Percentiles rank a stretch among this genome's conserved stretches.
These are phyloP conservation scores for Pristionchus fissidentatus DNA, from an alignment of 2,888 invertebrate species.

Conservation along the genomic window DNA sequence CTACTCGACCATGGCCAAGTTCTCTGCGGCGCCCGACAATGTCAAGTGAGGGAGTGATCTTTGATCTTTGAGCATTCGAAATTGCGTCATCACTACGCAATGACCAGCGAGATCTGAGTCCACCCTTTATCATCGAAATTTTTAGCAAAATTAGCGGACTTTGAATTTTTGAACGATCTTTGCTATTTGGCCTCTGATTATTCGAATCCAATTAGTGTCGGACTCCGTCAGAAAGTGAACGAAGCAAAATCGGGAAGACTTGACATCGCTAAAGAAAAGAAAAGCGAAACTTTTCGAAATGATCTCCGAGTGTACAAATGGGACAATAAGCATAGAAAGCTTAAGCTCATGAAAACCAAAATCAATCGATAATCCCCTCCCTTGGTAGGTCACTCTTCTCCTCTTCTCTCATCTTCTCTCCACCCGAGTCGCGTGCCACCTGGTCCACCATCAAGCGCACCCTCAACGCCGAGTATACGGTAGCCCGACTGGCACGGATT, in stretches of 20 bases:
- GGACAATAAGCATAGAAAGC: neutral
- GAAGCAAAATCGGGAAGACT: too few relatives aligned
- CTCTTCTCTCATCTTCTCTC: neutral
- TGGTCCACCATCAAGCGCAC: slow-evolving; percentile 27
- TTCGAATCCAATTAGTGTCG: too few relatives aligned
- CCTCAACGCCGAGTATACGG: neutral
- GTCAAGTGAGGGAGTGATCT: neutral
- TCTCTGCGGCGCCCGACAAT: neutral
- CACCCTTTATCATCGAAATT: too few relatives aligned
- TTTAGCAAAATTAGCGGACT: too few relatives aligned
- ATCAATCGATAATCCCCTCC: neutral
- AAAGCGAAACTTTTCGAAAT: too few relatives aligned
- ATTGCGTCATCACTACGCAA: too few relatives aligned
- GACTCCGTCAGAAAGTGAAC: too few relatives aligned
- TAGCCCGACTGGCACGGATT: neutral
- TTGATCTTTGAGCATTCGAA: slow-evolving; percentile 25
- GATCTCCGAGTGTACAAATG: too few relatives aligned
- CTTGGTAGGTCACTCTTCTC: slow-evolving; percentile 15
- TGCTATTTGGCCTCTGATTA: neutral
- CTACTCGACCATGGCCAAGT: neutral
- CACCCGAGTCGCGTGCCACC: neutral
- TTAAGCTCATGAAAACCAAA: neutral
- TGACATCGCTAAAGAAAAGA: too few relatives aligned
- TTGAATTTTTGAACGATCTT: too few relatives aligned
- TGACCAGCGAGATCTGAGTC: too few relatives aligned